phyloP scores from a whole-genome alignment of 2,113 vertebrate species.

The Pomatorhinus ruficollis region DNA sequence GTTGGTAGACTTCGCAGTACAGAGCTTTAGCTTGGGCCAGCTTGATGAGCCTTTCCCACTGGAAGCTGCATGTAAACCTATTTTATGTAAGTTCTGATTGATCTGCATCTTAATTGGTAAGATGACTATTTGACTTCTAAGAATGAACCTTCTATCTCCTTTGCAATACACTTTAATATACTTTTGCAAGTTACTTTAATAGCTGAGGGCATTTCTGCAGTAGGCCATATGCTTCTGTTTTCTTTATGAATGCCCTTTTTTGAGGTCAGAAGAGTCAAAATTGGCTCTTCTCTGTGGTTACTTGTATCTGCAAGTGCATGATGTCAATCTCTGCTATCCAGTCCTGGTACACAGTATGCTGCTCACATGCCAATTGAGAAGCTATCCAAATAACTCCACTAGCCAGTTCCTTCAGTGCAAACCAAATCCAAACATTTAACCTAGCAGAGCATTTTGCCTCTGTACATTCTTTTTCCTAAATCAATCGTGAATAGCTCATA shows the following conservation, averaged over 20 bases:
- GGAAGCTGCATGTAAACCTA: neutral
- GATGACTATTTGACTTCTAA: neutral
- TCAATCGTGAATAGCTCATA: neutral
- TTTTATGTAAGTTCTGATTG: neutral
- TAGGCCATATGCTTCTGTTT: neutral
- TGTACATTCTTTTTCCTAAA: conserved; percentile 13
- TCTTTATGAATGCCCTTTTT: neutral
- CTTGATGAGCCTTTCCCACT: neutral
- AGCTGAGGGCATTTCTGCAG: neutral
- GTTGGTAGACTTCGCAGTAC: neutral
- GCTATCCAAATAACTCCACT: neutral
- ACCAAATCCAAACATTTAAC: neutral
- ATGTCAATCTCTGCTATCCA: neutral
- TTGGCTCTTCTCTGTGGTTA: neutral
- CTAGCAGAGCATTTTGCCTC: neutral
- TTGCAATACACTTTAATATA: neutral
- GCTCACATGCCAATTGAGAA: neutral
- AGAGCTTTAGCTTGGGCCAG: neutral
- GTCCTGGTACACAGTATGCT: neutral
- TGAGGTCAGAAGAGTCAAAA: neutral
- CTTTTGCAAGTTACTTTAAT: neutral
- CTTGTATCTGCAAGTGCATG: neutral
- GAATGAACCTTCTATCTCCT: neutral
- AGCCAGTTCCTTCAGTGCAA: neutral
- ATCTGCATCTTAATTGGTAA: neutral